A percentile compares a stretch with the other conserved stretches of the same genome.
These are phyloP conservation scores for Catotricha subobsoleta DNA, from an alignment of 2,888 invertebrate genomes.

Conservation along the genomic window DNA sequence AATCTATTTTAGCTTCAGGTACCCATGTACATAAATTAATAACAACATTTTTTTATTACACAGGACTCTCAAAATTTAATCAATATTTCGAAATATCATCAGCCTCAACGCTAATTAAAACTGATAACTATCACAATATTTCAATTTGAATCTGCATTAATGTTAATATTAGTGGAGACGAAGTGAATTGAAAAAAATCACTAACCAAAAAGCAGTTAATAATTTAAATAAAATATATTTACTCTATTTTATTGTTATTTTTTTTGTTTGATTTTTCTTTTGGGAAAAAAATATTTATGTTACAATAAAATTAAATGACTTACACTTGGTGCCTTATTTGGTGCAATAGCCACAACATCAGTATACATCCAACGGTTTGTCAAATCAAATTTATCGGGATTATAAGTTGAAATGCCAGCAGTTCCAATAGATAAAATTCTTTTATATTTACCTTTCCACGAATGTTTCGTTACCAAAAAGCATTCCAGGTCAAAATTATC, in stretches of 20 bases:
- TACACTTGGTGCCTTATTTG: slow-evolving; percentile 35
- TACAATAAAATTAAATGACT: slow-evolving; percentile 8
- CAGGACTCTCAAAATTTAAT: too few relatives aligned
- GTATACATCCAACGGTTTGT: slow-evolving; percentile 87
- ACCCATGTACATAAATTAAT: too few relatives aligned
- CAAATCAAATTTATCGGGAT: slow-evolving; percentile 71
- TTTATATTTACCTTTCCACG: slow-evolving; percentile 99
- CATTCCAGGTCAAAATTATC: slow-evolving; percentile 94
- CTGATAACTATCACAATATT: too few relatives aligned
- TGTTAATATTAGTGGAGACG: too few relatives aligned
- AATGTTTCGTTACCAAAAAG: slow-evolving; percentile 93
- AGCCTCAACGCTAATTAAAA: too few relatives aligned
- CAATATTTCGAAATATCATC: too few relatives aligned
- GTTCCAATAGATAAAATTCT: slow-evolving; percentile 93
- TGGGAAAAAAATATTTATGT: not conserved
- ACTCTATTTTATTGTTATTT: not conserved
- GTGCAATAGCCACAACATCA: slow-evolving; percentile 56
- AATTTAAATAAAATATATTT: slow-evolving; percentile 1
- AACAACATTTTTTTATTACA: too few relatives aligned
- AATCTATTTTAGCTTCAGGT: too few relatives aligned
- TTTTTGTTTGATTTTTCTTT: too few relatives aligned
- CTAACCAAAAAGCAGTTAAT: not conserved
- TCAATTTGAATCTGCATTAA: too few relatives aligned
- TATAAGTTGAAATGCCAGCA: slow-evolving; percentile 91
- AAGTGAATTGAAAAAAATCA: too few relatives aligned